Percentiles rank a stretch among this genome's conserved stretches.
Evolutionary conservation across 2,888 invertebrate genomes (phyloP).

Genomic region (Pseudolycoriella hygida): DNA sequence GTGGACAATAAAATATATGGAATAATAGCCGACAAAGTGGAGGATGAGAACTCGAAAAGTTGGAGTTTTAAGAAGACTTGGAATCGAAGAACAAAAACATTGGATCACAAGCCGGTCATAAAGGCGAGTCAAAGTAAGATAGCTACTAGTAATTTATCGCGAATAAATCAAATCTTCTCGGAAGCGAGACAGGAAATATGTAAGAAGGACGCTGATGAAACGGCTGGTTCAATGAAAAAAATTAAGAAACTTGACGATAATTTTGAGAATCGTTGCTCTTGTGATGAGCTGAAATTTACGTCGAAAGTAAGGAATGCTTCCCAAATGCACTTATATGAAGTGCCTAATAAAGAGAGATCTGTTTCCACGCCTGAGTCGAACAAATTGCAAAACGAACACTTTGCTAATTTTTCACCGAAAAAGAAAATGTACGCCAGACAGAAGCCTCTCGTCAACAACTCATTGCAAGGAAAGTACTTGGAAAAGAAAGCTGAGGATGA

Average conservation of each 20-base stretch:
- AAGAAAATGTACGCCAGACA: too few species aligned
- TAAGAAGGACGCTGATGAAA: slow-evolving; percentile 1
- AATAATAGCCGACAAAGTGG: slow-evolving; percentile 7
- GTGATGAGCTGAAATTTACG: slow-evolving; percentile 1
- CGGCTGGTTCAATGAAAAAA: slow-evolving; percentile 7
- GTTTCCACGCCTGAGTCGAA: too few species aligned
- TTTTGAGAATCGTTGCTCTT: slow-evolving; percentile 9
- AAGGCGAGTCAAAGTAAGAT: neutral
- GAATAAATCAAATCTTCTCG: slow-evolving; percentile 5
- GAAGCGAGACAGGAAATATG: neutral
- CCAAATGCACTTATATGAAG: too few species aligned
- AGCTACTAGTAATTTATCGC: slow-evolving; percentile 2
- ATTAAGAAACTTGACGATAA: slow-evolving; percentile 8
- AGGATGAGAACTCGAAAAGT: slow-evolving; percentile 8
- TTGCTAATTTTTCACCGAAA: too few species aligned
- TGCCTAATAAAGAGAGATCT: too few species aligned
- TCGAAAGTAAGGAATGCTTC: too few species aligned
- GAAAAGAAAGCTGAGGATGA: too few species aligned
- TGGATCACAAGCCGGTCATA: neutral
- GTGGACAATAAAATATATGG: slow-evolving; percentile 12
- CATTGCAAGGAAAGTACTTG: too few species aligned
- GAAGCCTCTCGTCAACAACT: too few species aligned
- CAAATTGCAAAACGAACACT: too few species aligned
- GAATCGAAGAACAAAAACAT: neutral
- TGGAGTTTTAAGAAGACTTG: slow-evolving; percentile 10